Evolutionary conservation across 2,113 vertebrate species (phyloP).

Genomic region (Caranx melampygus): DNA sequence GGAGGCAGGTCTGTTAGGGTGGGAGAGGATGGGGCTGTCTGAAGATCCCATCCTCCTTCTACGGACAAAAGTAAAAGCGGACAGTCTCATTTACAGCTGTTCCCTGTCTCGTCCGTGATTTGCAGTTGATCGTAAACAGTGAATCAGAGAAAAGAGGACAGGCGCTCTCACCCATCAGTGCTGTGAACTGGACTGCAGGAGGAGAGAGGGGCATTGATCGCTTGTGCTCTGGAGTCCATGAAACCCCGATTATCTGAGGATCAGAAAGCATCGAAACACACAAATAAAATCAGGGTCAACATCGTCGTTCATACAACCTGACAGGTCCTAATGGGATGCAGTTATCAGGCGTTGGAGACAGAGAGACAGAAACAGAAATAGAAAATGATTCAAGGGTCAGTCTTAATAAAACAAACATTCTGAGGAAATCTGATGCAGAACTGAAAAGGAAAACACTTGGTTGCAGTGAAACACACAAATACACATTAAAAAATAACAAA

Average conservation of each 20-base stretch:
- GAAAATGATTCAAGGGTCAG: neutral
- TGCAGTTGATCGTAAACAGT: neutral
- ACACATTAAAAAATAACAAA: neutral
- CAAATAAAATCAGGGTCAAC: slow-evolving; percentile 6
- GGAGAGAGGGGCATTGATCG: slow-evolving; percentile 81
- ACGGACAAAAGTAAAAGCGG: slow-evolving; percentile 1
- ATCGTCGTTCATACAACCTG: neutral
- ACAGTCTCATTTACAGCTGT: neutral
- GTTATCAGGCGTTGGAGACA: neutral
- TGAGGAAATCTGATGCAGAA: slow-evolving; percentile 15
- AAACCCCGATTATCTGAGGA: slow-evolving; percentile 60
- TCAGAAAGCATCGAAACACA: slow-evolving; percentile 13
- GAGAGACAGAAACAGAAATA: neutral
- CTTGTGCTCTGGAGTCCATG: slow-evolving; percentile 77
- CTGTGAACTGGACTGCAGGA: slow-evolving; percentile 89
- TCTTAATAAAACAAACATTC: neutral
- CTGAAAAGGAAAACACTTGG: neutral
- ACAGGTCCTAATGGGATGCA: slow-evolving; percentile 5
- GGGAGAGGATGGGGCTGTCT: slow-evolving; percentile 67
- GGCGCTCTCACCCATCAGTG: slow-evolving; percentile 85
- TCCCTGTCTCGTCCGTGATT: neutral
- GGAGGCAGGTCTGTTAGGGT: slow-evolving; percentile 69
- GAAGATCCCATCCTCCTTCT: slow-evolving; percentile 82
- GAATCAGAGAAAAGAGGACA: neutral
- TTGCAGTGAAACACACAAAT: slow-evolving; percentile 12